phyloP scores from a whole-genome alignment of 2,113 vertebrate genomes.

The Aythya baeri region DNA sequence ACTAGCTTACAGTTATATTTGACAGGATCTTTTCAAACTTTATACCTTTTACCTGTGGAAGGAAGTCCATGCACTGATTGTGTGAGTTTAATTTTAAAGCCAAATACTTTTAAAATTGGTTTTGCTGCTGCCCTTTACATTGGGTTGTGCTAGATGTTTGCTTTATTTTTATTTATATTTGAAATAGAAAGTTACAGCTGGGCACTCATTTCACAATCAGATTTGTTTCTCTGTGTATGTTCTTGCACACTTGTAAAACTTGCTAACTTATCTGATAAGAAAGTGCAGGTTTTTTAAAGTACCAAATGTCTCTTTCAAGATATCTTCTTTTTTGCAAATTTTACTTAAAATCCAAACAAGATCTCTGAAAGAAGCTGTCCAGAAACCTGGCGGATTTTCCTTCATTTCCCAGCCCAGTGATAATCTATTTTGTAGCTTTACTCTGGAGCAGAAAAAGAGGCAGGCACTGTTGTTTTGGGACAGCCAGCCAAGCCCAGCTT shows the following conservation, averaged over 20 bases:
- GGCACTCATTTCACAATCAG: neutral
- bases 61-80: neutral
- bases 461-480: fast-evolving
- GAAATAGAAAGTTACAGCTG: neutral
- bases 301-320: neutral
- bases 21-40: constrained; percentile 11
- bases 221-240: neutral
- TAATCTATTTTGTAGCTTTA: neutral
- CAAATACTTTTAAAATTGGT: constrained; percentile 6
- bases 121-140: constrained; percentile 19
- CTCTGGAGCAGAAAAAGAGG: neutral
- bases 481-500: neutral
- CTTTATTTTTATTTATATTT: neutral
- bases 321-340: neutral
- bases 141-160: neutral
- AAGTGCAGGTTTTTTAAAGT: neutral
- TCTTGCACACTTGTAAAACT: neutral
- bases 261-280: neutral
- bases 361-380: neutral
- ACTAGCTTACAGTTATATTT: neutral
- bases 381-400: fast-evolving
- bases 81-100: constrained; percentile 14
- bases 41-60: neutral
- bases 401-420: neutral
- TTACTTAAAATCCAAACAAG: neutral